Conservation (phyloP, 1,140 invertebrate species). For the Andricus grossulariae region DNA sequence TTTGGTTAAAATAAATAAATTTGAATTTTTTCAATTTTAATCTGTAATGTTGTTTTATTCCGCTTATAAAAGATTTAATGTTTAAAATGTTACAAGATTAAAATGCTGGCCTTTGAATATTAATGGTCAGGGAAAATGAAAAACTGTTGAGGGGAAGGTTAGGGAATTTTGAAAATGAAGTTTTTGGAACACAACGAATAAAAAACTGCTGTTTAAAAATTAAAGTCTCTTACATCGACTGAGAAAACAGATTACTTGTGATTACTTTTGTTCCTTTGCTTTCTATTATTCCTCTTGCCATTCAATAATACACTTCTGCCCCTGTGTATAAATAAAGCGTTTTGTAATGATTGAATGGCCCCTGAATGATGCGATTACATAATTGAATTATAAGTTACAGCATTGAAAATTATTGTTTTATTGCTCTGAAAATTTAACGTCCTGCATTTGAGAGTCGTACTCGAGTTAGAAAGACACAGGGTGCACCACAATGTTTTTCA, state of each 20-base stretch:
- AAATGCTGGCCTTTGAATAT: too few species aligned
- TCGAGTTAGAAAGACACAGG: background rate
- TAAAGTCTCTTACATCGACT: background rate
- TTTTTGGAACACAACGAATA: too few species aligned
- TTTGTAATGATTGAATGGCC: slow-evolving; percentile 16
- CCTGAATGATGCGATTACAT: slow-evolving; percentile 9
- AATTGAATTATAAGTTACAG: slow-evolving; percentile 26
- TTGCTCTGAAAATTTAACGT: slow-evolving; percentile 4
- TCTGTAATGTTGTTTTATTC: too few species aligned
- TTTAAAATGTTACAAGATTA: too few species aligned
- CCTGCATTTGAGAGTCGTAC: background rate
- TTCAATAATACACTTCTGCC: slow-evolving; percentile 12
- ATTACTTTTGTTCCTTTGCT: background rate
- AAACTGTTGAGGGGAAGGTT: too few species aligned
- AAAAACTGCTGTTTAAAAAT: too few species aligned
- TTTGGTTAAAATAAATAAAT: too few species aligned
- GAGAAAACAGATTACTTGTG: background rate
- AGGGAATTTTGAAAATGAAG: too few species aligned
- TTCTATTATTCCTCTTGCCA: slow-evolving; percentile 2
- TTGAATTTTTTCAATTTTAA: too few species aligned
- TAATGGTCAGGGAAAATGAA: too few species aligned
- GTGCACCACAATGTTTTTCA: background rate
- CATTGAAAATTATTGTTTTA: slow-evolving; percentile 16
- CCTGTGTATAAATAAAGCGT: slow-evolving; percentile 5
- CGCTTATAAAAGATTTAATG: too few species aligned